Evolutionary conservation across 2,888 invertebrate species (phyloP).

Genomic region (Protophormia terraenovae): DNA sequence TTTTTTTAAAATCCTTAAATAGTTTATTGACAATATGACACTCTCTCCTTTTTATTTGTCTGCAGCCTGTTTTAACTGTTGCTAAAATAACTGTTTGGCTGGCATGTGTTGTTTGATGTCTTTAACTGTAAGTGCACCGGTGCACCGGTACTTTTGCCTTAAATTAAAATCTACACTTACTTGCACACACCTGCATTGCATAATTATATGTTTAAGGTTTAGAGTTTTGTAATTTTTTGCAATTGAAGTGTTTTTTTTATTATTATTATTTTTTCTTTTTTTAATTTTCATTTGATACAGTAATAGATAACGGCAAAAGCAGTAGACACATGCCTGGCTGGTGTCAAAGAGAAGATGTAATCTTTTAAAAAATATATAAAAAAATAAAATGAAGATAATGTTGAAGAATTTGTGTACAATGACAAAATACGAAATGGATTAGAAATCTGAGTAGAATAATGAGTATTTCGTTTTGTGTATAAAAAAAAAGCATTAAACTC

Average conservation of each 20-base stretch:
- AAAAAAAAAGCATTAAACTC: constrained; percentile 1
- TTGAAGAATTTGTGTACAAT: not conserved
- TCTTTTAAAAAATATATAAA: constrained; percentile 10
- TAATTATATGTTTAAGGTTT: constrained; percentile 40
- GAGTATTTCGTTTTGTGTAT: not conserved
- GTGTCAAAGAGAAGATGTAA: constrained; percentile 60
- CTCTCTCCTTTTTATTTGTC: not conserved
- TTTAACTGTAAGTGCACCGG: constrained; percentile 33
- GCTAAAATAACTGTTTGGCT: not conserved
- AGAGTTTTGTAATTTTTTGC: constrained; percentile 24
- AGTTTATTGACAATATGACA: constrained; percentile 36
- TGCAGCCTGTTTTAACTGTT: not conserved
- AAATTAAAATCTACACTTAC: constrained; percentile 4
- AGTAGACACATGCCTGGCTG: constrained; percentile 62
- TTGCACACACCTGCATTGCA: constrained; percentile 58
- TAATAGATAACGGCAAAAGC: constrained; percentile 50
- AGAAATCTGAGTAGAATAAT: constrained; percentile 42
- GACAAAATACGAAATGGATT: constrained; percentile 36
- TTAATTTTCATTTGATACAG: constrained; percentile 24
- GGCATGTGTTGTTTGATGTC: constrained; percentile 51
- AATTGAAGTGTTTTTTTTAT: constrained; percentile 32
- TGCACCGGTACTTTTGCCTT: constrained; percentile 3
- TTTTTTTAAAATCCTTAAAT: not conserved
- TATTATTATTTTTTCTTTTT: no score
- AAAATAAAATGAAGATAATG: not conserved